Evolutionary conservation across 2,888 invertebrate genomes (phyloP).

Genomic region (Melanostoma mellinum): DNA sequence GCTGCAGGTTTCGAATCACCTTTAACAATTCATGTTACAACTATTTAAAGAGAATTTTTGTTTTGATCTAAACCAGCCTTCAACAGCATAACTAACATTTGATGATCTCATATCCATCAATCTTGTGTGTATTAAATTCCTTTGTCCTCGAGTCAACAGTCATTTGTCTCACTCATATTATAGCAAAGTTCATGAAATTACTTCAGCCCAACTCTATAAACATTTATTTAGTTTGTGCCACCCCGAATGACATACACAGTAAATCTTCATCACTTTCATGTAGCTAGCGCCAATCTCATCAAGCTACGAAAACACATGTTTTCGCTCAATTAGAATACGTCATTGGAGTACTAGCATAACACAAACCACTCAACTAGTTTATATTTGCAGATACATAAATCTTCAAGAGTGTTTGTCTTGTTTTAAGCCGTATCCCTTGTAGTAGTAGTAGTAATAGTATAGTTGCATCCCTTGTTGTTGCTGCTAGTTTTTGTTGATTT

Average conservation of each 20-base stretch:
- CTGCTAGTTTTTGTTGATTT: conserved; percentile 19
- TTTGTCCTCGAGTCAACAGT: conserved; percentile 31
- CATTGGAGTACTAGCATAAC: conserved; percentile 30
- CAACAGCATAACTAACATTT: too few relatives aligned
- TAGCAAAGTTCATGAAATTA: conserved; percentile 49
- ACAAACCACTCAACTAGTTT: conserved; percentile 59
- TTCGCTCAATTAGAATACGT: conserved; percentile 64
- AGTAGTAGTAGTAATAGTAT: not conserved
- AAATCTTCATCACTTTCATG: conserved; percentile 5
- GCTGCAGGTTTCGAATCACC: too few relatives aligned
- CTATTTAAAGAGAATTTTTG: too few relatives aligned
- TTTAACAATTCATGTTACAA: too few relatives aligned
- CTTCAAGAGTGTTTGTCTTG: conserved; percentile 61
- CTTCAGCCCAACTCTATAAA: conserved; percentile 17
- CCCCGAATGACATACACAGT: conserved; percentile 1
- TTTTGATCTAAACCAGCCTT: too few relatives aligned
- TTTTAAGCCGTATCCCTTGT: conserved; percentile 26
- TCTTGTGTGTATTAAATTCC: conserved; percentile 31
- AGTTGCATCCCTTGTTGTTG: conserved; percentile 16
- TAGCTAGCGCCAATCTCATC: conserved; percentile 36
- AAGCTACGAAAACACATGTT: conserved; percentile 63
- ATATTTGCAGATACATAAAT: conserved; percentile 62
- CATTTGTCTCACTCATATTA: conserved; percentile 38
- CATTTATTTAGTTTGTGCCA: conserved; percentile 36
- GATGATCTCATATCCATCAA: conserved; percentile 4